Evolutionary conservation across 2,888 invertebrate genomes (phyloP).

Genomic region (Leptinotarsa juncta): DNA sequence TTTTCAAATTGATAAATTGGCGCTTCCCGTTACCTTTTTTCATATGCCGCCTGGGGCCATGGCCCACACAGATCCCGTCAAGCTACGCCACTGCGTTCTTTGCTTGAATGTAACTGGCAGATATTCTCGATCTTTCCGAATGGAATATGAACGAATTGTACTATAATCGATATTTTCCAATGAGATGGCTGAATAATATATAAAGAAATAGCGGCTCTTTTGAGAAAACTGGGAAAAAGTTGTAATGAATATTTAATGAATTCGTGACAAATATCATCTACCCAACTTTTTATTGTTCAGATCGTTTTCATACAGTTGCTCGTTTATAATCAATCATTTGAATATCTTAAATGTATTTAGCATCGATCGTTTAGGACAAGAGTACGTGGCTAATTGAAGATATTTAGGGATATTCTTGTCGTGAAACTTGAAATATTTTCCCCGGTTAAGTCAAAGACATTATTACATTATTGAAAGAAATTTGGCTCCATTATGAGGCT

Average conservation of each 20-base stretch:
- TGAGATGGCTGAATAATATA: neutral
- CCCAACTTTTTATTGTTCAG: neutral
- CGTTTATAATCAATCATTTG: neutral
- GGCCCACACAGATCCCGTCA: too few relatives aligned
- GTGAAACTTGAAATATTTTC: too few relatives aligned
- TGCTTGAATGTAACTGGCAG: neutral
- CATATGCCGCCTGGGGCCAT: too few relatives aligned
- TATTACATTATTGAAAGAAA: too few relatives aligned
- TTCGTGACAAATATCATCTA: conserved; percentile 2
- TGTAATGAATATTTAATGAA: neutral
- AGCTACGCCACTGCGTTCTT: neutral
- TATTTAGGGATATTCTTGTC: neutral
- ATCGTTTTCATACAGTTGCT: too few relatives aligned
- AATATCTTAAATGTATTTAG: neutral
- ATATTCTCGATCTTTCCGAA: neutral
- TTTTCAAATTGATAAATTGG: too few relatives aligned
- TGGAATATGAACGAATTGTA: neutral
- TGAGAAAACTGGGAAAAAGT: neutral
- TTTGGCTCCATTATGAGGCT: too few relatives aligned
- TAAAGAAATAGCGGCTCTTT: neutral
- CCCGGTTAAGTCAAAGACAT: too few relatives aligned
- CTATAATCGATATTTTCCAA: conserved; percentile 1
- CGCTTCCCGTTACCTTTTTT: too few relatives aligned
- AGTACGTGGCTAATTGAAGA: neutral
- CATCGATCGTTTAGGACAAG: neutral